phyloP scores from a whole-genome alignment of 2,113 vertebrate species.

The Emydocephalus ijimae region DNA sequence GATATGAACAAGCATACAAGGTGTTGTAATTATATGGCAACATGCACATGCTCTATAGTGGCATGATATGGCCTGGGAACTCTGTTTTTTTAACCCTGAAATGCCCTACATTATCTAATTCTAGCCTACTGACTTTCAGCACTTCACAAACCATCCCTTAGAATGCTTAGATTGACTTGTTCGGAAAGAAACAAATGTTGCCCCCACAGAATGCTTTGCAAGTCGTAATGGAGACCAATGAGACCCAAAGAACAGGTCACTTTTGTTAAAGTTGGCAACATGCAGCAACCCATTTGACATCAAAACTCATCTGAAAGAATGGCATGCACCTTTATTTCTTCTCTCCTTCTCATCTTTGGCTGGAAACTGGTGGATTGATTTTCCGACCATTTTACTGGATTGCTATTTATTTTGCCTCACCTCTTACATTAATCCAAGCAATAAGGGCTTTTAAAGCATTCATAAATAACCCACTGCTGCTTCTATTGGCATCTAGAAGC shows the following conservation, averaged over 20 bases:
- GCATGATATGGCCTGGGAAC: not conserved
- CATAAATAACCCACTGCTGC: constrained; percentile 80
- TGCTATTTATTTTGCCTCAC: constrained; percentile 73
- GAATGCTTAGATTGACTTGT: not conserved
- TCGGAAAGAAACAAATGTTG: not conserved
- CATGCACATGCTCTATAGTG: not conserved
- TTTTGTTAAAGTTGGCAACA: not conserved
- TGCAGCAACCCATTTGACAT: not conserved
- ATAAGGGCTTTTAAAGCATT: constrained; percentile 77
- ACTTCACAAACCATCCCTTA: not conserved
- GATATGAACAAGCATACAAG: not conserved
- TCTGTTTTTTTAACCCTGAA: not conserved
- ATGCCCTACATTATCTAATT: not conserved
- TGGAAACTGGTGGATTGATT: constrained; percentile 59
- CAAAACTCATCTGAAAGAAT: not conserved
- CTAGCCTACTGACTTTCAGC: not conserved
- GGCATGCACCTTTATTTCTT: constrained; percentile 16
- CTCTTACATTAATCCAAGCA: constrained; percentile 77
- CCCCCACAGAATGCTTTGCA: not conserved
- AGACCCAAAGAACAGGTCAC: constrained; percentile 21
- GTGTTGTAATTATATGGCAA: not conserved
- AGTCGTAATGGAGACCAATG: not conserved
- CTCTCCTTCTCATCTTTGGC: constrained; percentile 29
- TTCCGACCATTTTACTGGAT: constrained; percentile 66
- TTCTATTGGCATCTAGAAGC: constrained; percentile 71